Percentiles rank a stretch among this genome's conserved stretches.
These are phyloP conservation scores for Crotalus horridus DNA, from an alignment of 2,113 vertebrate species.

Conservation along the genomic window DNA sequence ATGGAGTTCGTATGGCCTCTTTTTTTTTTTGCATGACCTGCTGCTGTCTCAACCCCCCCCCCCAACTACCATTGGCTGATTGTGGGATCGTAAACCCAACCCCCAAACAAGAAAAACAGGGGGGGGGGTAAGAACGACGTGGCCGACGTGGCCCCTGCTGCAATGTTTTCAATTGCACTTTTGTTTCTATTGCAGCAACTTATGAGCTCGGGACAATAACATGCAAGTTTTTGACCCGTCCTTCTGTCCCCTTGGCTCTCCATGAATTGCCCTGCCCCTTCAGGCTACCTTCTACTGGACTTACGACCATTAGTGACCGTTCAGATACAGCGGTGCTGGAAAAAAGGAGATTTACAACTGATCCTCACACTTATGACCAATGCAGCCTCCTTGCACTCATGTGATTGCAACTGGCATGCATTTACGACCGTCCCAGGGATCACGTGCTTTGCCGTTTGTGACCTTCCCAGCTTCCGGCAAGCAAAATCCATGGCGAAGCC, in stretches of 20 bases:
- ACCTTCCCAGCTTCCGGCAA: too few species aligned
- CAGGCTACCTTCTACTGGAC: too few species aligned
- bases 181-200: slow-evolving; percentile 41
- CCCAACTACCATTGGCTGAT: slow-evolving; percentile 75
- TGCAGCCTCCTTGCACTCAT: not conserved
- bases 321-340: too few species aligned
- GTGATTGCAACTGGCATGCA: not conserved
- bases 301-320: not conserved
- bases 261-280: not conserved
- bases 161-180: slow-evolving; percentile 39
- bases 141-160: not conserved
- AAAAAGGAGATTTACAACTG: too few species aligned
- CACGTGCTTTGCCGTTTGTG: not conserved
- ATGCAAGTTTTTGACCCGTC: not conserved
- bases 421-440: not conserved
- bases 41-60: slow-evolving; percentile 27
- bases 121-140: slow-evolving; percentile 75
- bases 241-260: too few species aligned
- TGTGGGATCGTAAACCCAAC: slow-evolving; percentile 30
- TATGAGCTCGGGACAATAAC: not conserved
- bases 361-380: not conserved
- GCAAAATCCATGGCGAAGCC: too few species aligned
- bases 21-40: slow-evolving; percentile 58
- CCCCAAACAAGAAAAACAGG: slow-evolving; percentile 9
- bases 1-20: slow-evolving; percentile 33